Conservation (phyloP, 2,888 invertebrate genomes). For the Reticulitermes lucifugus region DNA sequence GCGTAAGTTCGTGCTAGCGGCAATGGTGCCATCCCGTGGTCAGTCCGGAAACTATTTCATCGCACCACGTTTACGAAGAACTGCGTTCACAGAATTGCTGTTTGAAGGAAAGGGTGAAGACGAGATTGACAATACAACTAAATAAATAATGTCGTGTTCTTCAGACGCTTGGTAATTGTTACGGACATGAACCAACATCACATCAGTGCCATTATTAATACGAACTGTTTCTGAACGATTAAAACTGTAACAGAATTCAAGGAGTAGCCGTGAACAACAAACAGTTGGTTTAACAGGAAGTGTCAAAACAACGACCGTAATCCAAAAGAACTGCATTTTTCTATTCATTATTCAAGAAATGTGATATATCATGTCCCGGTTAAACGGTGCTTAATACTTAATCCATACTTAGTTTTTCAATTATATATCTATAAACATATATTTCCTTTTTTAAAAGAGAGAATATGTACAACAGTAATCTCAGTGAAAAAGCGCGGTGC, state of each 20-base stretch:
- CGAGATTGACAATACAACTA: too few species aligned
- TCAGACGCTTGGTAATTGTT: too few species aligned
- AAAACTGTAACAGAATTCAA: not conserved
- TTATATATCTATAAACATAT: slow-evolving; percentile 13
- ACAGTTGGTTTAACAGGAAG: not conserved
- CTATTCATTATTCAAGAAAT: slow-evolving; percentile 39
- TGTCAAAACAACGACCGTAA: slow-evolving; percentile 33
- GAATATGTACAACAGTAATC: not conserved
- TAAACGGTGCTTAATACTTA: slow-evolving; percentile 46
- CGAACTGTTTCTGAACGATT: not conserved
- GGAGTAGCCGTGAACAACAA: not conserved
- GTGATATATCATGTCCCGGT: slow-evolving; percentile 44
- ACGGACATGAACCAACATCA: not conserved
- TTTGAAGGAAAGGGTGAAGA: too few species aligned
- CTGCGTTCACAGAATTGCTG: too few species aligned
- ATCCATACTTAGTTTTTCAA: slow-evolving; percentile 42
- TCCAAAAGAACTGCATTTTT: slow-evolving; percentile 30
- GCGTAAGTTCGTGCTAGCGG: too few species aligned
- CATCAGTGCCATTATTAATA: slow-evolving; percentile 44
- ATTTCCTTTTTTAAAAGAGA: slow-evolving; percentile 15
- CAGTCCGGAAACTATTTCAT: too few species aligned
- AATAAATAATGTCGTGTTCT: too few species aligned
- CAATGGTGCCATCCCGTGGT: too few species aligned
- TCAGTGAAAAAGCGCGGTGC: slow-evolving; percentile 35
- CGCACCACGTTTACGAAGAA: too few species aligned